Conservation (phyloP, 2,797 vertebrate species). For the Epinephelus malabaricus region DNA sequence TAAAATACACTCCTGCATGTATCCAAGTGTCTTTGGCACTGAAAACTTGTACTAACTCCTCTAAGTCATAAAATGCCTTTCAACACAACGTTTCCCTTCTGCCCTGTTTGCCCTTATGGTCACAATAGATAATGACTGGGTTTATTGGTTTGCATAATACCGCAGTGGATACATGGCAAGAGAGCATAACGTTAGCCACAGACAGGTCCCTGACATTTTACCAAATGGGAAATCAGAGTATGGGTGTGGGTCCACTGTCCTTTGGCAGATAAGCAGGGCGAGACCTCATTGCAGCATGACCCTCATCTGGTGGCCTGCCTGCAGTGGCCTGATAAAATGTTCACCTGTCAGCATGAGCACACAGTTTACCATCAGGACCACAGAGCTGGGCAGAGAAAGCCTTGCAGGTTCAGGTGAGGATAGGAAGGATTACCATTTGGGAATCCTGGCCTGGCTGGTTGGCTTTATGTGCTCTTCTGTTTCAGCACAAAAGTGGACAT, state of each 20-base stretch:
- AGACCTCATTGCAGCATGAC: constrained; percentile 15
- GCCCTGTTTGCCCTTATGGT: not conserved
- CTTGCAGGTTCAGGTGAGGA: constrained; percentile 5
- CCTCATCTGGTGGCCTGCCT: constrained; percentile 12
- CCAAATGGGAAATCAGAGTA: constrained; percentile 13
- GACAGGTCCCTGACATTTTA: constrained; percentile 38
- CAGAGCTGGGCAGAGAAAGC: not conserved
- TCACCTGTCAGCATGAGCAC: constrained; percentile 26
- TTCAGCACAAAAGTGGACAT: not conserved
- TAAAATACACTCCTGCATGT: no score
- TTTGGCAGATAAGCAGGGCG: constrained; percentile 7
- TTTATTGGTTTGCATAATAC: not conserved
- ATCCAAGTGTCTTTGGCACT: not conserved
- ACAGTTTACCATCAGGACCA: not conserved
- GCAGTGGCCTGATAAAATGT: constrained; percentile 32
- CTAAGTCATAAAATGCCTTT: constrained; percentile 1
- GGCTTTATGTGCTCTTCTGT: not conserved
- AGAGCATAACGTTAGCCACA: not conserved
- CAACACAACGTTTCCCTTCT: not conserved
- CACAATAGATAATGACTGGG: not conserved
- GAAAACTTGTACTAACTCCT: not conserved
- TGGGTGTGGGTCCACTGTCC: not conserved
- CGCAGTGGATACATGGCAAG: constrained; percentile 1
- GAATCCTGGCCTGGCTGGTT: not conserved
- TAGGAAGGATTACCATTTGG: not conserved